A percentile compares a stretch with the other conserved stretches of the same genome.
Conservation (phyloP, 2,797 vertebrate genomes). For the Peromyscus attwateri region DNA sequence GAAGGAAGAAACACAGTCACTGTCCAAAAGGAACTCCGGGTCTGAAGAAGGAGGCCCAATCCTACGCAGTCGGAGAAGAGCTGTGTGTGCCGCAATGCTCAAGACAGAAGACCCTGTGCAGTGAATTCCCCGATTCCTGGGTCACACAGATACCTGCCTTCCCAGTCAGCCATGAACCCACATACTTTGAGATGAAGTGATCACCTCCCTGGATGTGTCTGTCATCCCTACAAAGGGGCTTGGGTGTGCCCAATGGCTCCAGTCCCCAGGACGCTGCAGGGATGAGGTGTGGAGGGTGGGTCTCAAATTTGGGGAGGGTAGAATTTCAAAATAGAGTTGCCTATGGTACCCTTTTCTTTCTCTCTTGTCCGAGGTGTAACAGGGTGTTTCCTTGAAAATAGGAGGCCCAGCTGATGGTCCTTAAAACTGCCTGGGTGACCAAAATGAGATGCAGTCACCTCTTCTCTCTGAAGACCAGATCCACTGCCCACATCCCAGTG, state of each 20-base stretch:
- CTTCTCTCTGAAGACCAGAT: background rate
- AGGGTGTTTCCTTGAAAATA: background rate
- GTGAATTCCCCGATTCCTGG: background rate
- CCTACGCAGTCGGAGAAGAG: background rate
- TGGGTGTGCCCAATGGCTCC: background rate
- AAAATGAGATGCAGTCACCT: no score
- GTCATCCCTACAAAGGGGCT: no score
- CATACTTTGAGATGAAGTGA: rapidly evolving
- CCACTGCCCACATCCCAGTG: background rate
- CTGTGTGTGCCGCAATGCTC: rapidly evolving
- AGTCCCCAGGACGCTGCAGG: background rate
- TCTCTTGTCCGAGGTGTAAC: rapidly evolving
- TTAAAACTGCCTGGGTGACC: background rate
- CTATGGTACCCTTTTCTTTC: background rate
- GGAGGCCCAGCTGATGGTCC: background rate
- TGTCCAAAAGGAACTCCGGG: background rate
- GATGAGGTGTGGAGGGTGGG: no score
- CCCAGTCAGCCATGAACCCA: background rate
- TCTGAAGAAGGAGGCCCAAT: background rate
- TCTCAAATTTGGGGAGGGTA: background rate
- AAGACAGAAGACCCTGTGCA: no score
- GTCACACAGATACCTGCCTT: background rate
- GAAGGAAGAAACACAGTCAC: background rate
- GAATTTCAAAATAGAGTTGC: background rate
- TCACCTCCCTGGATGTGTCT: background rate